Conservation (phyloP, 30 jellyfish, hydroid and myxozoan species). For the Haliclystus octoradiatus region DNA sequence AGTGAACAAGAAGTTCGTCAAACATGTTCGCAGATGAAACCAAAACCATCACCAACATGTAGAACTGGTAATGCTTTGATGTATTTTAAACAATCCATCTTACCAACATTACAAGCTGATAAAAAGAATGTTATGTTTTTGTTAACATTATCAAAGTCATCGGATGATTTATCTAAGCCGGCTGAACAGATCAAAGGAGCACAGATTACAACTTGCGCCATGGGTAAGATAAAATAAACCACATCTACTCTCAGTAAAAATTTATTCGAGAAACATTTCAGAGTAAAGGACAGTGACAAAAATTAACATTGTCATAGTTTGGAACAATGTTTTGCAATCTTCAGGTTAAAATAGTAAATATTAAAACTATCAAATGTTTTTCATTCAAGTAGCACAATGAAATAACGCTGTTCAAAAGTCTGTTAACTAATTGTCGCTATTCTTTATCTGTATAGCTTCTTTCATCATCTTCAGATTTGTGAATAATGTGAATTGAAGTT, state of each 20-base stretch:
- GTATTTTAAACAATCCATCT: constrained; percentile 43
- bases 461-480: too few relatives aligned
- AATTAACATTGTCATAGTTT: too few relatives aligned
- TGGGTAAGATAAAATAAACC: constrained; percentile 29
- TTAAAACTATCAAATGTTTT: too few relatives aligned
- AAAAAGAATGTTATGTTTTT: constrained; percentile 45
- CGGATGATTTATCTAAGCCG: constrained; percentile 76
- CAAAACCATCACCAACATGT: constrained; percentile 56
- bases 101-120: constrained; percentile 22
- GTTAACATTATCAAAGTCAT: constrained; percentile 54
- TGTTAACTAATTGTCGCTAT: too few relatives aligned
- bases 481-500: too few relatives aligned
- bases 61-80: constrained; percentile 79
- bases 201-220: constrained; percentile 46
- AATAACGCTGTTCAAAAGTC: too few relatives aligned
- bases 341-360: too few relatives aligned
- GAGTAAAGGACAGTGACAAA: too few relatives aligned
- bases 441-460: too few relatives aligned
- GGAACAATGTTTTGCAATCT: too few relatives aligned
- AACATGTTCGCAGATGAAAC: constrained; percentile 27
- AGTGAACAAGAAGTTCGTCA: constrained; percentile 25
- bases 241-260: background rate
- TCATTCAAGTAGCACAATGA: too few relatives aligned
- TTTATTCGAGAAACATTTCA: too few relatives aligned
- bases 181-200: constrained; percentile 96